Evolutionary conservation across 2,797 vertebrate genomes (phyloP), one percentile per base, ranked within the genome.

Genomic region (Catamblyrhynchus diadema): DNA sequence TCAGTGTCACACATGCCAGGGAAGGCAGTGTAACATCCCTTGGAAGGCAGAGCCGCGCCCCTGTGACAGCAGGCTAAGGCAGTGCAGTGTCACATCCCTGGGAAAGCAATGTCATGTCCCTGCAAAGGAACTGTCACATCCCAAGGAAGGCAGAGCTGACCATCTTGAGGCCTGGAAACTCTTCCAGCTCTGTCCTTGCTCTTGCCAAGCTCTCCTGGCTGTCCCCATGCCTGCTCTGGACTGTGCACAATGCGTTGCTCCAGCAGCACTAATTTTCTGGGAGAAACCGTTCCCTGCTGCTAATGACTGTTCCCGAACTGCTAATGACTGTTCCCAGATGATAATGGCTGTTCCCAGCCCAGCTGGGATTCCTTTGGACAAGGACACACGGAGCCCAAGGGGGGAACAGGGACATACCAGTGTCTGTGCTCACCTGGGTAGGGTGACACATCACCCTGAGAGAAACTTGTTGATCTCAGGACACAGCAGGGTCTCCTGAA

Each of bases 101-200:
- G 48, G 23, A 39, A 45, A 39, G 33, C 42, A 32, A 2, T 21
- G 17, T 42, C 59, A 14, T 3, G 8, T 48, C 48, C 48, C 35
- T 28, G 25, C 1, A 5, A 27, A 74, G 51, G 81, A 12, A 2
- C 12, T 57, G 74, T 64, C 84, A 79, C 19, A 6, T 32, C 12
- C 50, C 32, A 7, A 17, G 9, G 57, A 28, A 32, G 60, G 28
- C 33, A 10, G 32, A 6, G 53, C 11, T 21, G 14, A 6, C 21
- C 37, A 8, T 5, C 0, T 33, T 5, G n/a, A 11, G 18, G 33
- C 44, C 47, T 3, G 51, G 11, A 6, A 5, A 15, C 21, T 1
- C 37, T 51, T 24, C 3, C 17, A n/a, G 59, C 39, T 50, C 20
- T 2, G 25, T 14, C 22, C 15, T 11, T 47, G 30, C 47, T 30